These are phyloP conservation scores for Adela reaumurella DNA, from an alignment of 2,888 invertebrate genomes.

Conservation along the genomic window DNA sequence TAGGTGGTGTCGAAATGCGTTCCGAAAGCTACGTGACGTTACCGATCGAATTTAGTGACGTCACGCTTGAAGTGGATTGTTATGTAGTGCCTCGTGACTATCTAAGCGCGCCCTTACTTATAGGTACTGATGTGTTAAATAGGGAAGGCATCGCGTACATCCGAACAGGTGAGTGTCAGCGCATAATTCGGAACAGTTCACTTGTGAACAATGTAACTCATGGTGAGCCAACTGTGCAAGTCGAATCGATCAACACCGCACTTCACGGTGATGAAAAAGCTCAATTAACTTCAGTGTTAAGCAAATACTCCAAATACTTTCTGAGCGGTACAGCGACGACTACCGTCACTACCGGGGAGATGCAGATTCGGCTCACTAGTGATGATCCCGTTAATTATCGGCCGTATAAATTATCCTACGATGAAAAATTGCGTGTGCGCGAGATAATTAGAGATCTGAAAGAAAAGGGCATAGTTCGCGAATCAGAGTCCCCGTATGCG, in stretches of 20 bases:
- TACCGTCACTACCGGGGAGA: neutral
- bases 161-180: neutral
- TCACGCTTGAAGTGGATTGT: slow-evolving; percentile 2
- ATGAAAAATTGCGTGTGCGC: neutral
- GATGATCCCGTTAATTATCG: neutral
- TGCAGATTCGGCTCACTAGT: neutral
- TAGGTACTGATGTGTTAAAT: slow-evolving; percentile 1
- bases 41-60: slow-evolving; percentile 3
- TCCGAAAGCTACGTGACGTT: slow-evolving; percentile 1
- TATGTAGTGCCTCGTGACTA: neutral
- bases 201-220: neutral
- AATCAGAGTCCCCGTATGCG: neutral
- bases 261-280: neutral
- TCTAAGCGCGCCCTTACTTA: neutral
- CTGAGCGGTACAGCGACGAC: neutral
- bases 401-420: neutral
- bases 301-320: neutral
- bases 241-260: neutral
- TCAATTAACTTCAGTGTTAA: neutral
- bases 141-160: neutral
- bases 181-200: neutral
- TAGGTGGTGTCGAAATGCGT: slow-evolving; percentile 1
- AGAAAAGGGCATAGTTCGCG: neutral
- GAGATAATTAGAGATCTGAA: neutral
- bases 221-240: neutral